These are phyloP conservation scores for Pyrochroa serraticornis DNA, from an alignment of 2,888 invertebrate genomes.

Conservation along the genomic window DNA sequence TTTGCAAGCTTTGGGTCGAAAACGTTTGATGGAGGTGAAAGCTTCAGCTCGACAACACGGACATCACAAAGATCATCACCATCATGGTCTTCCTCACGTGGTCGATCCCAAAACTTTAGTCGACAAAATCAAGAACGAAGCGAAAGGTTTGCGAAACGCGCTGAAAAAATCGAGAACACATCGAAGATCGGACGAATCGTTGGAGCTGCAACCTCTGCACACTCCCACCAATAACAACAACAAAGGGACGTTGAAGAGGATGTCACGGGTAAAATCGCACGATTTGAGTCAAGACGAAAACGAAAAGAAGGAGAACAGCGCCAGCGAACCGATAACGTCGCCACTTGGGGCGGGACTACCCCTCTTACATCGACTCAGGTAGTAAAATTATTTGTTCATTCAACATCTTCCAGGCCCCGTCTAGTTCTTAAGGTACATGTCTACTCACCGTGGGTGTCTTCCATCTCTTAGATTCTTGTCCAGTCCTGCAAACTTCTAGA, in stretches of 20 bases:
- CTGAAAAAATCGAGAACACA: slow-evolving; percentile 65
- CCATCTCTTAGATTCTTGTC: too few relatives aligned
- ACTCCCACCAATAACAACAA: slow-evolving; percentile 57
- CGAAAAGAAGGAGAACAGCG: slow-evolving; percentile 45
- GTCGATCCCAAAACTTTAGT: slow-evolving; percentile 73
- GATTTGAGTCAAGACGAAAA: slow-evolving; percentile 64
- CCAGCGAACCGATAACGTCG: slow-evolving; percentile 60
- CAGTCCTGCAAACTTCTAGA: too few relatives aligned
- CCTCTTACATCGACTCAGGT: slow-evolving; percentile 72
- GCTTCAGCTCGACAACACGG: slow-evolving; percentile 55
- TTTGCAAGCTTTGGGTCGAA: slow-evolving; percentile 85
- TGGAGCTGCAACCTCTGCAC: slow-evolving; percentile 71
- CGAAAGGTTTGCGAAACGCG: slow-evolving; percentile 71
- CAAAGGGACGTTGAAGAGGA: slow-evolving; percentile 71
- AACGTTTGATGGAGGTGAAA: slow-evolving; percentile 82
- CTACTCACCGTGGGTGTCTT: too few relatives aligned
- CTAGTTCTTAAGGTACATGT: too few relatives aligned
- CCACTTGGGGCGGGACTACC: slow-evolving; percentile 87
- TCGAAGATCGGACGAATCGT: slow-evolving; percentile 65
- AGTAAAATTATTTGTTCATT: slow-evolving; percentile 6
- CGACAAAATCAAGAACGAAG: slow-evolving; percentile 83
- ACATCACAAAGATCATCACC: slow-evolving; percentile 38
- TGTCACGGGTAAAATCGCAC: slow-evolving; percentile 77
- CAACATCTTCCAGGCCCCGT: background rate
- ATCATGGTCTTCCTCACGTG: slow-evolving; percentile 30